These are phyloP conservation scores for Ornithoptera priamus DNA, from an alignment of 2,888 invertebrate species.

Conservation along the genomic window DNA sequence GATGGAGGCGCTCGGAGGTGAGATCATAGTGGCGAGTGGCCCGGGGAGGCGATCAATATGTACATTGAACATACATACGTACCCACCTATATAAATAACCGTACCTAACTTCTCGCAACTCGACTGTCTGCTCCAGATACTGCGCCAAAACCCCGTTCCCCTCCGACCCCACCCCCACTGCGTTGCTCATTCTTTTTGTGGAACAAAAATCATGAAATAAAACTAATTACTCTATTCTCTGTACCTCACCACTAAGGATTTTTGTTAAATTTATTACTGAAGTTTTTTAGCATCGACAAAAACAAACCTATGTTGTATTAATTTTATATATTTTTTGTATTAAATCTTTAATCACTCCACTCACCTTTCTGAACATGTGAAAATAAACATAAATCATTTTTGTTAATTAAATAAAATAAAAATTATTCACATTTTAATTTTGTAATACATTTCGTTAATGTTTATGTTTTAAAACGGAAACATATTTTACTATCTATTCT, in stretches of 20 bases:
- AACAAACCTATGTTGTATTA: background rate
- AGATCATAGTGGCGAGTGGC: conserved; percentile 80
- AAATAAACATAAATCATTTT: no score
- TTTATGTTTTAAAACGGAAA: no score
- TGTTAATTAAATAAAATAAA: no score
- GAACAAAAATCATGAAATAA: conserved; percentile 30
- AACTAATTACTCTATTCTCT: conserved; percentile 19
- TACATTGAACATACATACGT: conserved; percentile 79
- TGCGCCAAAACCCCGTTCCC: conserved; percentile 73
- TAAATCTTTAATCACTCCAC: no score
- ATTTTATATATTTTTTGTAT: no score
- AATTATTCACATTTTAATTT: no score
- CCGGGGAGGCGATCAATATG: conserved; percentile 79
- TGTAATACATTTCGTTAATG: no score
- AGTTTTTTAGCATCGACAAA: background rate
- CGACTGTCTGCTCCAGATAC: conserved; percentile 78
- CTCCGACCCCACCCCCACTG: conserved; percentile 50
- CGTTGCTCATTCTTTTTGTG: conserved; percentile 53
- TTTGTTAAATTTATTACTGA: background rate
- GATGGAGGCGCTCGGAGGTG: conserved; percentile 80
- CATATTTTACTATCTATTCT: no score
- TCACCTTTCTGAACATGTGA: no score
- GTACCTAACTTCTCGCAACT: conserved; percentile 78
- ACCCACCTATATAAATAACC: conserved; percentile 73
- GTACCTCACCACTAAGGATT: background rate